Evolutionary conservation across 2,888 invertebrate species (phyloP).

Genomic region (Galeruca laticollis): DNA sequence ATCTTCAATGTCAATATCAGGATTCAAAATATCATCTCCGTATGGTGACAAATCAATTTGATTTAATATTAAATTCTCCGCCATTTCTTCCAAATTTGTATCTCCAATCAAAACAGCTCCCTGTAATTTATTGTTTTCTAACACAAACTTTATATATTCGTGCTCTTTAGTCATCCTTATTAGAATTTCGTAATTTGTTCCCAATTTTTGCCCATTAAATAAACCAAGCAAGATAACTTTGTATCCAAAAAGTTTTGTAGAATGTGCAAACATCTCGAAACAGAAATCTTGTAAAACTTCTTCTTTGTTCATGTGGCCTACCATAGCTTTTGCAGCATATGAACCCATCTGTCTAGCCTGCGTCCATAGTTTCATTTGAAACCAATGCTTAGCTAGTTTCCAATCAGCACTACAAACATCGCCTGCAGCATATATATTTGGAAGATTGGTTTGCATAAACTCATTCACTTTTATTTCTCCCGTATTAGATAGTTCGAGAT

Average conservation of each 20-base stretch:
- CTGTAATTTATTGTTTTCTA: conserved; percentile 86
- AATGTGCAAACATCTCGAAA: conserved; percentile 97
- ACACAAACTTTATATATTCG: conserved; percentile 89
- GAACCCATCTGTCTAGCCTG: conserved; percentile 98
- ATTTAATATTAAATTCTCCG: conserved; percentile 97
- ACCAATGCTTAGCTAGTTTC: conserved; percentile 85
- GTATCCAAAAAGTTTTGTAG: conserved; percentile 93
- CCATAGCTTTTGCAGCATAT: conserved; percentile 93
- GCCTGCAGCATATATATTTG: conserved; percentile 92
- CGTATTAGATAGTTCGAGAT: conserved; percentile 73
- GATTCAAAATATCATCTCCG: conserved; percentile 94
- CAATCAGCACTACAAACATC: conserved; percentile 92
- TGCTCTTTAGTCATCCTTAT: conserved; percentile 83
- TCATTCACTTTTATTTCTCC: conserved; percentile 90
- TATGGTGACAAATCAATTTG: conserved; percentile 88
- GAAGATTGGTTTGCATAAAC: conserved; percentile 83
- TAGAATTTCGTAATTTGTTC: conserved; percentile 84
- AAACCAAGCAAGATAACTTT: conserved; percentile 93
- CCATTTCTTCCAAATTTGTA: conserved; percentile 96
- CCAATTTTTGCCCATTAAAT: conserved; percentile 92
- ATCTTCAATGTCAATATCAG: conserved; percentile 97
- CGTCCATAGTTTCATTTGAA: conserved; percentile 96
- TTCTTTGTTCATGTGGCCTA: conserved; percentile 72
- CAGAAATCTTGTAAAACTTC: conserved; percentile 89
- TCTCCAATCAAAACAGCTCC: conserved; percentile 97